phyloP scores from a whole-genome alignment of 2,888 invertebrate species.

The Leptarthrus brevirostris region DNA sequence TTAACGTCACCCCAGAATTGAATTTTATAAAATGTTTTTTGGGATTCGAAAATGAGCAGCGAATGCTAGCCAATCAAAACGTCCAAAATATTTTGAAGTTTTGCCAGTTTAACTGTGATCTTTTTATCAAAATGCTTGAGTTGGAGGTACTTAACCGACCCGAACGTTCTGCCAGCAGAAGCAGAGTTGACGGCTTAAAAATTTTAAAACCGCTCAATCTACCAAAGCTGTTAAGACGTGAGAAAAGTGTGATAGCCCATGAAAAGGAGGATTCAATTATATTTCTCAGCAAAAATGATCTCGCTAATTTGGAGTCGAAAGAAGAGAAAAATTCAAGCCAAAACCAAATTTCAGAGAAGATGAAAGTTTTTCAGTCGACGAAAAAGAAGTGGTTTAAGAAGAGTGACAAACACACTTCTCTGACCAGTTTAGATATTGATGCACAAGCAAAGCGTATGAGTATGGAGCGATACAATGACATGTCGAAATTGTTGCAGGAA shows the following conservation, averaged over 20 bases:
- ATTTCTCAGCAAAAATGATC: conserved; percentile 75
- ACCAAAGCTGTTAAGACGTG: conserved; percentile 64
- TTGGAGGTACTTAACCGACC: conserved; percentile 64
- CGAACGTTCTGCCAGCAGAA: conserved; percentile 68
- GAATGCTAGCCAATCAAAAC: conserved; percentile 66
- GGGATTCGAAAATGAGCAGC: conserved; percentile 66
- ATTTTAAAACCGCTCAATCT: conserved; percentile 68
- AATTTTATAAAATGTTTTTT: conserved; percentile 63
- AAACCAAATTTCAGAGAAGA: conserved; percentile 63
- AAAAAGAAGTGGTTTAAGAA: conserved; percentile 77
- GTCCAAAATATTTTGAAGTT: conserved; percentile 66
- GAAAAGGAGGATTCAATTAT: conserved; percentile 77
- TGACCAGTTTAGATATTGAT: conserved; percentile 69
- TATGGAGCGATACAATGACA: conserved; percentile 78
- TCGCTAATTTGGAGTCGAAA: conserved; percentile 71
- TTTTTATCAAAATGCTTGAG: conserved; percentile 65
- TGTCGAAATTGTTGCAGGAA: conserved; percentile 78
- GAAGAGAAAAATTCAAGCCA: conserved; percentile 58
- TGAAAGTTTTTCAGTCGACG: conserved; percentile 68
- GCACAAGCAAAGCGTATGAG: conserved; percentile 75
- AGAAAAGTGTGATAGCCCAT: conserved; percentile 67
- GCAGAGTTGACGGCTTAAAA: conserved; percentile 70
- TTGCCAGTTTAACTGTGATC: conserved; percentile 67
- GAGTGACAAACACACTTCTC: conserved; percentile 60
- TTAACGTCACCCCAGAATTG: conserved; percentile 67